phyloP scores from a whole-genome alignment of 2,113 vertebrate genomes.

The Pseudolaguvia tuberculata region DNA sequence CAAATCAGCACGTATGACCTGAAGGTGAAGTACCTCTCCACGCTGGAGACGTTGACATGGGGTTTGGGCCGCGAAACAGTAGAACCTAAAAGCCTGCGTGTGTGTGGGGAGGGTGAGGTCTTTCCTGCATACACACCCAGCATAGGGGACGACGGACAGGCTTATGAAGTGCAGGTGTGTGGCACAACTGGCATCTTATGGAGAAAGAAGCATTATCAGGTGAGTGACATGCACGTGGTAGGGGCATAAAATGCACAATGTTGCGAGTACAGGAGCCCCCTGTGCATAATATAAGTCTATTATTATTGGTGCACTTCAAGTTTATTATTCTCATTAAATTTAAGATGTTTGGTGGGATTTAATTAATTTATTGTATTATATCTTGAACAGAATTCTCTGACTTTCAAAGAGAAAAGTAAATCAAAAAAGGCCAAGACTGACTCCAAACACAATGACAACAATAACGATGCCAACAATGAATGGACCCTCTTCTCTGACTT shows the following conservation, averaged over 20 bases:
- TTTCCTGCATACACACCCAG: constrained; percentile 37
- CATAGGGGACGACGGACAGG: constrained; percentile 43
- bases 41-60: constrained; percentile 86
- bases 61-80: constrained; percentile 80
- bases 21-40: constrained; percentile 94
- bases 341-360: background rate
- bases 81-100: constrained; percentile 67
- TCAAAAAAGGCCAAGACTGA: constrained; percentile 79
- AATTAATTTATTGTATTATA: background rate
- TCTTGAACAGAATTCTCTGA: constrained; percentile 60
- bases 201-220: constrained; percentile 74
- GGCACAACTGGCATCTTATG: constrained; percentile 87
- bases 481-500: constrained; percentile 90
- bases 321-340: background rate
- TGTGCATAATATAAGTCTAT: background rate
- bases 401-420: constrained; percentile 79
- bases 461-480: constrained; percentile 62
- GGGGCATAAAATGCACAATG: background rate
- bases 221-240: constrained; percentile 54
- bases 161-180: constrained; percentile 78
- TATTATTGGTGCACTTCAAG: background rate
- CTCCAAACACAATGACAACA: constrained; percentile 69
- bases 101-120: constrained; percentile 80
- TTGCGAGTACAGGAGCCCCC: background rate
- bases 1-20: constrained; percentile 85